Evolutionary conservation across 2,113 vertebrate genomes (phyloP).

Genomic region (Antennarius striatus): DNA sequence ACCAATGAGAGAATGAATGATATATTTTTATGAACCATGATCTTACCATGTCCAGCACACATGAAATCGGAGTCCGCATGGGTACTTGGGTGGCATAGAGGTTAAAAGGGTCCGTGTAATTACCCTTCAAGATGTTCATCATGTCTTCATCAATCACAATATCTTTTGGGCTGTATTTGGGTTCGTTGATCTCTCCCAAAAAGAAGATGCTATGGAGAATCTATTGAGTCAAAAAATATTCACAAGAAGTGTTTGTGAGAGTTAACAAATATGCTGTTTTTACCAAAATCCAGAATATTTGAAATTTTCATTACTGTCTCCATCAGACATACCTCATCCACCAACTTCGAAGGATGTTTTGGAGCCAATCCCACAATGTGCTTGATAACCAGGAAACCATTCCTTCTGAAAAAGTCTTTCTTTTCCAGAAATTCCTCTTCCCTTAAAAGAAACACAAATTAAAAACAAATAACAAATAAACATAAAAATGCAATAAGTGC

Average conservation of each 20-base stretch:
- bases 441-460: conserved; percentile 5
- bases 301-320: not conserved
- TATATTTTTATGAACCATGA: not conserved
- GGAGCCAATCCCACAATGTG: fast-evolving
- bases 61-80: conserved; percentile 34
- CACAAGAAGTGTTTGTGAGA: not conserved
- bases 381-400: not conserved
- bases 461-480: not conserved
- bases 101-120: not conserved
- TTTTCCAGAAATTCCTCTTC: fast-evolving
- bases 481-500: not conserved
- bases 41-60: conserved; percentile 48
- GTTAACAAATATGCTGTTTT: not conserved
- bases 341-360: not conserved
- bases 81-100: conserved; percentile 17
- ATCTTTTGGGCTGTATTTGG: fast-evolving
- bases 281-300: too few species aligned
- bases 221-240: conserved; percentile 4
- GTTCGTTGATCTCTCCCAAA: not conserved
- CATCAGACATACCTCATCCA: conserved; percentile 42
- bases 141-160: not conserved
- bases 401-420: fast-evolving
- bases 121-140: fast-evolving
- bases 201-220: conserved; percentile 49
- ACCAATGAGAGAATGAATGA: not conserved